Evolutionary conservation across 2,888 invertebrate species (phyloP).

Genomic region (Villa cingulata): DNA sequence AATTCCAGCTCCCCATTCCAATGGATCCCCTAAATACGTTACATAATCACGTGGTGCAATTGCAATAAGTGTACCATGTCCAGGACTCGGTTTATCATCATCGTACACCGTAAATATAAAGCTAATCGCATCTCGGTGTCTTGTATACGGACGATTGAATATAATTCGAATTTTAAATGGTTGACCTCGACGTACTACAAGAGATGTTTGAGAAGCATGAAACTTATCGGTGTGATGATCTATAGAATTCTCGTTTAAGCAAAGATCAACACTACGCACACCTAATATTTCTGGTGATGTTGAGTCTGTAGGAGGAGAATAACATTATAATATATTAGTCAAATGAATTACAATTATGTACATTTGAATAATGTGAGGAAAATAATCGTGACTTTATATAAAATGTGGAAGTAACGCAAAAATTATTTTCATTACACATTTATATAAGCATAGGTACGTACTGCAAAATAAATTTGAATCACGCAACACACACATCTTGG

Average conservation of each 20-base stretch:
- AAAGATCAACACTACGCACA: conserved; percentile 59
- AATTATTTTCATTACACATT: too few relatives aligned
- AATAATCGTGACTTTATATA: too few relatives aligned
- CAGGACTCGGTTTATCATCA: conserved; percentile 63
- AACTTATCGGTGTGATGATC: conserved; percentile 68
- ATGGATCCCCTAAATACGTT: conserved; percentile 41
- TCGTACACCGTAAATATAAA: conserved; percentile 72
- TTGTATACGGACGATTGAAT: conserved; percentile 61
- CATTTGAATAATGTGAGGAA: too few relatives aligned
- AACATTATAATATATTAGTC: not conserved
- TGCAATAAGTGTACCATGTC: conserved; percentile 64
- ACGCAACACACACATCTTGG: too few relatives aligned
- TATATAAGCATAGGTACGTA: too few relatives aligned
- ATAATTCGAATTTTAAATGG: conserved; percentile 52
- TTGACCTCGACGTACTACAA: conserved; percentile 74
- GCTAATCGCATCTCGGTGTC: conserved; percentile 61
- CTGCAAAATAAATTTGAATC: too few relatives aligned
- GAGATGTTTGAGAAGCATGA: conserved; percentile 42
- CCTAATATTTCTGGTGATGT: conserved; percentile 47
- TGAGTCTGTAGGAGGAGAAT: conserved; percentile 29
- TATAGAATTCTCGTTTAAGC: conserved; percentile 56
- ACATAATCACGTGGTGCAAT: conserved; percentile 54
- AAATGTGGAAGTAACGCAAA: too few relatives aligned
- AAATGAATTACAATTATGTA: too few relatives aligned
- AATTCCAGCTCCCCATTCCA: conserved; percentile 61